A percentile compares a stretch with the other conserved stretches of the same genome.
phyloP scores from a whole-genome alignment of 2,797 vertebrate genomes.

The Micropoecilia bifurca region DNA sequence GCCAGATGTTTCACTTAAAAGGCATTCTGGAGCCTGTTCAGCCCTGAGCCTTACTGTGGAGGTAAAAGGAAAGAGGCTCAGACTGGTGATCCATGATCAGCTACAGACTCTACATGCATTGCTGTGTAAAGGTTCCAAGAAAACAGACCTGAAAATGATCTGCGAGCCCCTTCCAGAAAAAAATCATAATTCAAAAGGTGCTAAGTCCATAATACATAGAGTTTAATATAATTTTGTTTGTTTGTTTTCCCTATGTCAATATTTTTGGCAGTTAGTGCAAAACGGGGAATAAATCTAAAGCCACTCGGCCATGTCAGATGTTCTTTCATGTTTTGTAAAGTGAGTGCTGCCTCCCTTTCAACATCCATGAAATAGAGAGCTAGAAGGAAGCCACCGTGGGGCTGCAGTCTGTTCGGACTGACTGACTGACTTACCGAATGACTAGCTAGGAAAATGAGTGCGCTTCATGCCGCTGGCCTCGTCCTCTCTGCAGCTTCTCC shows the following conservation, averaged over 20 bases:
- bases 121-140: constrained; percentile 36
- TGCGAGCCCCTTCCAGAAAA: constrained; percentile 46
- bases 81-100: constrained; percentile 36
- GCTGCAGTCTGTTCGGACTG: constrained; percentile 51
- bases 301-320: constrained; percentile 68
- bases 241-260: constrained; percentile 61
- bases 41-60: constrained; percentile 46
- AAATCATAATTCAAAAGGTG: constrained; percentile 72
- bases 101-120: constrained; percentile 53
- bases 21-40: constrained; percentile 20
- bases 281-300: constrained; percentile 55
- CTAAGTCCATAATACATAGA: constrained; percentile 67
- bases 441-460: constrained; percentile 57
- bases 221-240: constrained; percentile 47
- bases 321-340: constrained; percentile 76
- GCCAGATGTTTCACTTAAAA: neutral
- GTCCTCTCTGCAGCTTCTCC: constrained; percentile 24
- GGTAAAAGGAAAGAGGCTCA: constrained; percentile 54
- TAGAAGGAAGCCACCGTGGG: constrained; percentile 44
- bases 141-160: constrained; percentile 53
- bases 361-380: constrained; percentile 67
- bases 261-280: constrained; percentile 70
- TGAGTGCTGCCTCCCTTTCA: constrained; percentile 55
- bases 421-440: constrained; percentile 58
- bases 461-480: constrained; percentile 12